phyloP scores from a whole-genome alignment of 2,888 invertebrate genomes.

The Nebria brevicollis region DNA sequence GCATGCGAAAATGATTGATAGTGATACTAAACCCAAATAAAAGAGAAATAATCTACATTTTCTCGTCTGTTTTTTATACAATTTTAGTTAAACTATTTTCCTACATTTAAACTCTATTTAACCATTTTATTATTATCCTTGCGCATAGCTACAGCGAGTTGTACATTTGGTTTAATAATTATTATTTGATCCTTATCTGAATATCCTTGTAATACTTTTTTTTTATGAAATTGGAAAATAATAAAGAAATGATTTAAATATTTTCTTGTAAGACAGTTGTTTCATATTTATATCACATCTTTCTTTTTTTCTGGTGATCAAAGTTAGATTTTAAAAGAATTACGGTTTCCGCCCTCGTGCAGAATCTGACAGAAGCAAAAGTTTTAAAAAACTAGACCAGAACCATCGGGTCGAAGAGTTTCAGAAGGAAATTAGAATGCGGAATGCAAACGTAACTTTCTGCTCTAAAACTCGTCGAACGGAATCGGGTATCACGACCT shows the following conservation, averaged over 20 bases:
- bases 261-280: not conserved
- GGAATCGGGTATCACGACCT: slow-evolving; percentile 8
- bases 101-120: too few relatives aligned
- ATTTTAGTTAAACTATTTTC: too few relatives aligned
- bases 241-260: not conserved
- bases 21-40: not conserved
- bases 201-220: too few relatives aligned
- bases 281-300: slow-evolving; percentile 4
- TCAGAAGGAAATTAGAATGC: slow-evolving; percentile 40
- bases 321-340: slow-evolving; percentile 36
- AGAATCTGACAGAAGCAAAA: slow-evolving; percentile 45
- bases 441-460: slow-evolving; percentile 45
- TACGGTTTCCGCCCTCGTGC: slow-evolving; percentile 35
- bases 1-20: not conserved
- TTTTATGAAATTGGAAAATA: too few relatives aligned
- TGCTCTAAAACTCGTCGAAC: slow-evolving; percentile 41
- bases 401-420: slow-evolving; percentile 17
- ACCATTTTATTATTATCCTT: too few relatives aligned
- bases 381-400: slow-evolving; percentile 43
- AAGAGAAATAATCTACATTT: too few relatives aligned
- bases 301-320: slow-evolving; percentile 19
- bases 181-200: too few relatives aligned
- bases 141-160: too few relatives aligned
- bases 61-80: too few relatives aligned
- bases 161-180: too few relatives aligned